phyloP scores from a whole-genome alignment of 1,140 invertebrate species.

The Temnothorax curvispinosus region DNA sequence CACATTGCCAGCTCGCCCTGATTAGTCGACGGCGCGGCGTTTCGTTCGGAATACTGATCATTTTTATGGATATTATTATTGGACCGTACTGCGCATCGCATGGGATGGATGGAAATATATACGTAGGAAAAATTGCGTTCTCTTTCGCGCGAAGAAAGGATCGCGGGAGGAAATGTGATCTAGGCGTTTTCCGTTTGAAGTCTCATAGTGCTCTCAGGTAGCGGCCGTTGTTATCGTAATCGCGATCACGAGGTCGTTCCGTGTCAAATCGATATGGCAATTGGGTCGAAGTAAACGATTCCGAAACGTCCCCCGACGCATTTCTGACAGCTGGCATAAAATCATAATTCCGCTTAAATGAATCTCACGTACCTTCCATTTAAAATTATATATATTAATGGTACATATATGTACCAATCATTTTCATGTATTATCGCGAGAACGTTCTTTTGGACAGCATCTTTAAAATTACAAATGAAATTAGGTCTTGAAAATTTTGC shows the following conservation, averaged over 20 bases:
- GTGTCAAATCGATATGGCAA: conserved; percentile 55
- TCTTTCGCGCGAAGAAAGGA: neutral
- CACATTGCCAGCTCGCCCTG: neutral
- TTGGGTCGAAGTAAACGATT: conserved; percentile 34
- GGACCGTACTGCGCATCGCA: neutral
- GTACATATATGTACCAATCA: neutral
- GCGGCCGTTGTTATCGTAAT: conserved; percentile 23
- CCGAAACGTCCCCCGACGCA: neutral
- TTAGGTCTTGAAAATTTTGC: neutral
- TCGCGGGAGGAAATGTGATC: neutral
- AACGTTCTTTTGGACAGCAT: neutral
- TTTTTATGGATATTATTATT: conserved; percentile 26
- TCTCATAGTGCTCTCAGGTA: conserved; percentile 1
- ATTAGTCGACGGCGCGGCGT: neutral
- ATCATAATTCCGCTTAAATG: neutral
- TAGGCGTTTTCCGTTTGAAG: neutral
- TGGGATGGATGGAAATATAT: neutral
- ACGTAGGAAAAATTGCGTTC: neutral
- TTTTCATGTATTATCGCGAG: neutral
- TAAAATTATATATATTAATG: neutral
- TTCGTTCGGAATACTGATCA: neutral
- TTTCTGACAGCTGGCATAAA: neutral
- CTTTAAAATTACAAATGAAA: neutral
- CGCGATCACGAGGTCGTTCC: conserved; percentile 5
- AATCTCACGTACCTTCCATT: neutral